Percentiles rank a stretch among this genome's conserved stretches.
Conservation (phyloP, 2,797 vertebrate genomes). For the Halcyon smyrnensis region DNA sequence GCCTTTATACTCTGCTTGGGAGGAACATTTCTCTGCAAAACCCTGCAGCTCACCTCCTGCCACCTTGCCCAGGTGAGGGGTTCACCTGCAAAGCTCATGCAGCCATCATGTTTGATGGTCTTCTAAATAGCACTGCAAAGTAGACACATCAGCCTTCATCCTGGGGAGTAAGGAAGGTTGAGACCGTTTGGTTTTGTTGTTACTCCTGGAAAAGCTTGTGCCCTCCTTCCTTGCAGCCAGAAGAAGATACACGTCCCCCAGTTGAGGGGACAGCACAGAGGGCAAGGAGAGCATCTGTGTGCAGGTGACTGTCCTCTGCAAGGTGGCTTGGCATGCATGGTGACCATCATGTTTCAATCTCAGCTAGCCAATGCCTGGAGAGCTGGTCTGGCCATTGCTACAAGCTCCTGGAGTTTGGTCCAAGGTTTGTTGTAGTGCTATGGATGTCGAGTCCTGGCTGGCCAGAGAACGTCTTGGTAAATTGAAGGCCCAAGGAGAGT, state of each 20-base stretch:
- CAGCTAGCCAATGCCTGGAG: not conserved
- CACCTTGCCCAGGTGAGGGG: not conserved
- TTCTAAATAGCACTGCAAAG: not conserved
- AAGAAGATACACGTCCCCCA: not conserved
- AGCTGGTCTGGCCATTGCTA: not conserved
- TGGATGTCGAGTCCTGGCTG: not conserved
- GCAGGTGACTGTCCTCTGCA: not conserved
- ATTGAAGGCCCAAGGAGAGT: not conserved
- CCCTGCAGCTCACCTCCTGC: accelerated
- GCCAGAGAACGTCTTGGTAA: not conserved
- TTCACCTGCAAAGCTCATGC: not conserved
- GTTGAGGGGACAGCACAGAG: accelerated
- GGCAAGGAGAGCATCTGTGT: not conserved
- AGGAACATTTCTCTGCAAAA: not conserved
- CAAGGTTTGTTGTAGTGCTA: not conserved
- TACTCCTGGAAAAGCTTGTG: not conserved
- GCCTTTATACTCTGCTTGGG: accelerated
- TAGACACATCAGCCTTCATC: not conserved
- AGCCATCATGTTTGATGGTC: not conserved
- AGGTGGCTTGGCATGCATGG: not conserved
- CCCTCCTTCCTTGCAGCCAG: not conserved
- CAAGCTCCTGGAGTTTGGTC: not conserved
- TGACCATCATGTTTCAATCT: not conserved
- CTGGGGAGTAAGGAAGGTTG: not conserved
- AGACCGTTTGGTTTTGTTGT: not conserved